Base-by-base conservation (phyloP, 2,113 vertebrate genomes). In the Xyrauchen texanus region DNA sequence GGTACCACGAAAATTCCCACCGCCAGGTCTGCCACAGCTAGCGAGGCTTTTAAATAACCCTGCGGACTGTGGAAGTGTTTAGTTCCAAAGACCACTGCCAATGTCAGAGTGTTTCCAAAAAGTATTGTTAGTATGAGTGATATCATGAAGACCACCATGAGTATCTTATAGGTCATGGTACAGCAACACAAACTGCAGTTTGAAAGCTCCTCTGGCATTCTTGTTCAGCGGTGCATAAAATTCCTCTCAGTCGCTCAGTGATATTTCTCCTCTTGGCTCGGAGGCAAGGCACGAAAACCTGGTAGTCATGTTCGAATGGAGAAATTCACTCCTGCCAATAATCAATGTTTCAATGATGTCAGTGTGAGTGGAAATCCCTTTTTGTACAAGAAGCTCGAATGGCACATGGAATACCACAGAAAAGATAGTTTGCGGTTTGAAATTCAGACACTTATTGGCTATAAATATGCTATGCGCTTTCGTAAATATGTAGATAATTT, bases 1-100 rank as follows among this genome's bases (percentile, higher is more conserved):
- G 92, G 92, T 8, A 94, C 92, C 82, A 94, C 92, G 5, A 93
- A 86, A 7, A 89, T 76, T 5, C 94, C 94, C 78, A 94, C 91
- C 0, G 91, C 90, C 52, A 94, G 83, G 58, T 94, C 93, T 1
- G 93, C 93, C 75, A 91, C 89, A 0, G 93, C 92, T 2, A 94
- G 86, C 0, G 94, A 94, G 0, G 92, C 93, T 86, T 94, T 94
- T 79, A 94, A 88, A 85, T 93, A 93, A 0, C 94, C 93, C 73
- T 94, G 93, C 0, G 93, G 88, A 0, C 90, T 93, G 78, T 90
- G 92, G 85, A 93, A 91, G 82, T 89, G 90, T 60, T 91, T 92
- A 7, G 88, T 93, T 21, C 91, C 90, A 0, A 92, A 44, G 55
- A 93, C 75, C 16, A 94, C 92, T 0, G 92, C 91, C 79, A 94